Evolutionary conservation across 1,140 invertebrate species (phyloP), one percentile per base, ranked within the genome.

Genomic region (Drosophila sulfurigaster): DNA sequence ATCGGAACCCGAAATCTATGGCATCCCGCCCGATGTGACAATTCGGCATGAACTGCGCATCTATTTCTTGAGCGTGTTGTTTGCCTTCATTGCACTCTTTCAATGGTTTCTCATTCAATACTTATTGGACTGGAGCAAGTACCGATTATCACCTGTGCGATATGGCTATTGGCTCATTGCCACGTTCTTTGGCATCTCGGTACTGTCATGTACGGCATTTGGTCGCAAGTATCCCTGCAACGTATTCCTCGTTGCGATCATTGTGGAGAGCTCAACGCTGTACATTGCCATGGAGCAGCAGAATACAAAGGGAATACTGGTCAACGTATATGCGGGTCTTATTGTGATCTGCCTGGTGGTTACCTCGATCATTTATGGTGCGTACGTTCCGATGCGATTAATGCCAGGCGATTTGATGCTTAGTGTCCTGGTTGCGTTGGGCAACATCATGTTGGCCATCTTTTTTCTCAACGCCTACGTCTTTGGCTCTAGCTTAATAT

Each of bases 391-490:
- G 41, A 89, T 88, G 85, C 73, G 66, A 10, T 5, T 81, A 5
- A 78, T 88, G 1, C 85, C 85, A 1, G 78, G 85, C n/a, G 85
- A 88, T 16, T 48, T 88, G 57, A n/a, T 79, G 30, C 63, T 88
- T 1, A 88, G 85, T 30, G 4, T 89, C 0, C 8, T 75, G 2
- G 67, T 85, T 7, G 81, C 78, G 1, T 10, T 66, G 2, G 35
- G 62, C 15, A 79, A 81, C 5, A 65, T 88, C 0, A 71, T 88
- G 75, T 41, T 88, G 46, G 13, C 63, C 1, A 0, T 78, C 0
- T 88, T 85, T 43, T 89, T 88, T 13, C 16, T 88, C 7, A 88
- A 88, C 5, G 59, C 30, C 7, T 74, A 43, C 6, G 10, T 62
- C 0, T 15, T 89, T 2, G 4, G 49, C 0, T 45, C 45, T 5